These are phyloP conservation scores for Plusia festucae DNA, from an alignment of 2,888 invertebrate species.

Conservation along the genomic window DNA sequence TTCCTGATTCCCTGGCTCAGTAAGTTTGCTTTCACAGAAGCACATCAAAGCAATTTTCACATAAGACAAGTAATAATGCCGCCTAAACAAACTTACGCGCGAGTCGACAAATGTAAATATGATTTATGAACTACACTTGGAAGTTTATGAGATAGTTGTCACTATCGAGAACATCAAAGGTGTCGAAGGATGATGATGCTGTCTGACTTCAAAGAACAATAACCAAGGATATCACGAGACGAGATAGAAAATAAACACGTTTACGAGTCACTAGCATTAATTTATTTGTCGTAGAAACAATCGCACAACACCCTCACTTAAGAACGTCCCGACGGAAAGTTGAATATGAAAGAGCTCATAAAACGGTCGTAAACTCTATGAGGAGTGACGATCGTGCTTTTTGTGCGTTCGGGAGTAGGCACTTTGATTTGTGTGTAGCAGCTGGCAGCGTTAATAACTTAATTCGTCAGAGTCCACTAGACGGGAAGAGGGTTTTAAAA, in stretches of 20 bases:
- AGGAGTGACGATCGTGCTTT: constrained; percentile 76
- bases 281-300: constrained; percentile 85
- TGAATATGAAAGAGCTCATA: constrained; percentile 86
- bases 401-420: constrained; percentile 77
- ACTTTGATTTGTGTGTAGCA: constrained; percentile 88
- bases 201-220: constrained; percentile 81
- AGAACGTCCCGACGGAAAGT: constrained; percentile 77
- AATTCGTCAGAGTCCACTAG: constrained; percentile 87
- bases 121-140: constrained; percentile 71
- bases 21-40: constrained; percentile 66
- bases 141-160: constrained; percentile 62
- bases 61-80: constrained; percentile 67
- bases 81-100: constrained; percentile 67
- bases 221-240: constrained; percentile 73
- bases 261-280: constrained; percentile 81
- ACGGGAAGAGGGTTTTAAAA: constrained; percentile 84
- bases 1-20: constrained; percentile 64
- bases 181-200: constrained; percentile 69
- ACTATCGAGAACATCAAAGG: constrained; percentile 79
- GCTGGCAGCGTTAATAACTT: constrained; percentile 88
- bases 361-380: constrained; percentile 84
- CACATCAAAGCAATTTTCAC: constrained; percentile 75
- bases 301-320: constrained; percentile 70
- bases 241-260: constrained; percentile 76
- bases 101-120: constrained; percentile 69